phyloP scores from a whole-genome alignment of 2,113 vertebrate species.

The Thermophis baileyi region DNA sequence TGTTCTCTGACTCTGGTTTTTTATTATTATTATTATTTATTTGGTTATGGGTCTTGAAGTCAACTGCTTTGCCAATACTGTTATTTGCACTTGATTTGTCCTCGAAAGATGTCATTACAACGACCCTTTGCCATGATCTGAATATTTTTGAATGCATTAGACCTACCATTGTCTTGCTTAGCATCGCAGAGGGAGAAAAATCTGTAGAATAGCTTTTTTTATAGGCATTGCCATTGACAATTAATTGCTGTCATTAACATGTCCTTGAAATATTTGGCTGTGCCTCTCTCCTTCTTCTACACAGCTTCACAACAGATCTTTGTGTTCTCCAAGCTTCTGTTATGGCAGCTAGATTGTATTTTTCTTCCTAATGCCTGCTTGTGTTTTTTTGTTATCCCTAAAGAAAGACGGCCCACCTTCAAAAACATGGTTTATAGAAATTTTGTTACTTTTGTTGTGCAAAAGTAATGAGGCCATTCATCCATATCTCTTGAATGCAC shows the following conservation, averaged over 20 bases:
- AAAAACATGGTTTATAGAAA: conserved; percentile 1
- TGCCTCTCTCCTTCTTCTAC: not conserved
- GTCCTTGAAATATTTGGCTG: not conserved
- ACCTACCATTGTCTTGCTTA: not conserved
- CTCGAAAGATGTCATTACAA: conserved; percentile 12
- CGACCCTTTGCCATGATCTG: not conserved
- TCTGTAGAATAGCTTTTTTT: not conserved
- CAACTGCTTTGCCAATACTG: conserved; percentile 5
- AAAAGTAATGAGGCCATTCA: conserved; percentile 13
- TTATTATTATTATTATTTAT: not conserved
- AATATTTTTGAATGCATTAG: not conserved
- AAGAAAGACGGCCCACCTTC: not conserved
- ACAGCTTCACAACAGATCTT: not conserved
- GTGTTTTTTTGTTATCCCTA: not conserved
- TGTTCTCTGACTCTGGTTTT: conserved; percentile 34
- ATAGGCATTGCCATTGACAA: not conserved
- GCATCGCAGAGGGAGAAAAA: not conserved
- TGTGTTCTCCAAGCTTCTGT: not conserved
- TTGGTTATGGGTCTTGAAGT: conserved; percentile 22
- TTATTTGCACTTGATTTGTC: not conserved
- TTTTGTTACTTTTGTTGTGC: not conserved
- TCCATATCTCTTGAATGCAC: conserved; percentile 19
- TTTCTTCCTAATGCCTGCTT: not conserved
- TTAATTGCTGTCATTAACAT: not conserved
- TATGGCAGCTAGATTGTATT: not conserved